Conservation (phyloP, 2,113 vertebrate genomes). For the Erythrolamprus reginae region DNA sequence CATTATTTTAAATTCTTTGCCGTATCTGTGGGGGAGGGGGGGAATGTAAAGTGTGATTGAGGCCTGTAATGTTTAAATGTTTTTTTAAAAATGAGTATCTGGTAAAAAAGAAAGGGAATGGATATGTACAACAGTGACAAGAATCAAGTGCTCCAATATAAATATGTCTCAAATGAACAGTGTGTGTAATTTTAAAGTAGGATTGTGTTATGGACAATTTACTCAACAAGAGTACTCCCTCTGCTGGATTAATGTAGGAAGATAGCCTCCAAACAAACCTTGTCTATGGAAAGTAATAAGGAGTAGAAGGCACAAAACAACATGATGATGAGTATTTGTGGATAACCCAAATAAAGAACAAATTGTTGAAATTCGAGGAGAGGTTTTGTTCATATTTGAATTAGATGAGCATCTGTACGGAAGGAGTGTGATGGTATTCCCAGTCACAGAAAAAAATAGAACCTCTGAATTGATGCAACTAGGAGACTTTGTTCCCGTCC, state of each 20-base stretch:
- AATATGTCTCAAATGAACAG: not conserved
- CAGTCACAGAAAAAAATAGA: too few relatives aligned
- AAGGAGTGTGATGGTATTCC: not conserved
- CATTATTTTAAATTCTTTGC: not conserved
- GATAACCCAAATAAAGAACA: not conserved
- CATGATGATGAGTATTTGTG: not conserved
- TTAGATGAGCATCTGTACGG: not conserved
- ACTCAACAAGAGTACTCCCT: slow-evolving; percentile 26
- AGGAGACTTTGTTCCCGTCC: not conserved
- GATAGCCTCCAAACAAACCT: not conserved
- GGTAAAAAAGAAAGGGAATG: not conserved
- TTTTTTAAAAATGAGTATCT: not conserved
- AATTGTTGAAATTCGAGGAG: not conserved
- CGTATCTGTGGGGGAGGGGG: not conserved
- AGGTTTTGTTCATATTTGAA: not conserved
- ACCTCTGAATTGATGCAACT: too few relatives aligned
- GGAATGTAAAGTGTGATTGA: not conserved
- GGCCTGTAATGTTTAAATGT: rapidly evolving
- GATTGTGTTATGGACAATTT: rapidly evolving
- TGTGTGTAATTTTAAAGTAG: not conserved
- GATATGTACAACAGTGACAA: rapidly evolving
- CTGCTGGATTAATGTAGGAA: slow-evolving; percentile 45
- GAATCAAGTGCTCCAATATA: not conserved
- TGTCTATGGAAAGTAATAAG: not conserved
- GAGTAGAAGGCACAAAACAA: not conserved